A percentile compares a stretch with the other conserved stretches of the same genome.
Evolutionary conservation across 1,140 invertebrate species (phyloP).

Genomic region (Druon quercuslanigerum): DNA sequence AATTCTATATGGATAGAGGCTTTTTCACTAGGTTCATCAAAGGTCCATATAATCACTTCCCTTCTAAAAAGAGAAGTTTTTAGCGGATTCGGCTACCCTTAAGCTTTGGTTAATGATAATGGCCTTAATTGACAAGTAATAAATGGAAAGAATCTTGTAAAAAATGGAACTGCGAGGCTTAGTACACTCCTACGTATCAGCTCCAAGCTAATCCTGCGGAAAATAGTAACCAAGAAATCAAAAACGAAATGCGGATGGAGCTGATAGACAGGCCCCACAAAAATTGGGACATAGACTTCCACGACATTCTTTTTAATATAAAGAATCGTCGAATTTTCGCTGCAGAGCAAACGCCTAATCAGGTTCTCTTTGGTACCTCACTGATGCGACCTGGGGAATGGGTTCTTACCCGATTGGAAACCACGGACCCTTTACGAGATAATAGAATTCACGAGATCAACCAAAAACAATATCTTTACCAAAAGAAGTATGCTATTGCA

Average conservation of each 20-base stretch:
- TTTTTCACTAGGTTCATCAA: too few species aligned
- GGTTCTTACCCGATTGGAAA: neutral
- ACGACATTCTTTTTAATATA: neutral
- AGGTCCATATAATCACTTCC: too few species aligned
- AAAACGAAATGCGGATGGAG: neutral
- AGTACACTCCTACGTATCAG: neutral
- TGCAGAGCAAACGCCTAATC: neutral
- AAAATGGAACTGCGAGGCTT: neutral
- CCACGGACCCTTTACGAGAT: neutral
- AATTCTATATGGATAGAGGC: too few species aligned
- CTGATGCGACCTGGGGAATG: neutral
- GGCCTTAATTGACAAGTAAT: too few species aligned
- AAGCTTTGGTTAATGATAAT: too few species aligned
- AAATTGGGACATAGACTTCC: neutral
- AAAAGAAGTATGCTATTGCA: too few species aligned
- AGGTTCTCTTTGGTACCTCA: neutral
- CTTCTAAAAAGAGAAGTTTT: too few species aligned
- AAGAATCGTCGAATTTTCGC: neutral
- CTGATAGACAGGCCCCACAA: neutral
- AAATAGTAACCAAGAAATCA: neutral
- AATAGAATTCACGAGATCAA: neutral
- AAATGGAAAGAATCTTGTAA: too few species aligned
- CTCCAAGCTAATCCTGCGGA: neutral
- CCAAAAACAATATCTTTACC: too few species aligned
- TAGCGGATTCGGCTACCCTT: too few species aligned